phyloP scores from a whole-genome alignment of 2,797 vertebrate genomes.

The Pagetopsis macropterus region DNA sequence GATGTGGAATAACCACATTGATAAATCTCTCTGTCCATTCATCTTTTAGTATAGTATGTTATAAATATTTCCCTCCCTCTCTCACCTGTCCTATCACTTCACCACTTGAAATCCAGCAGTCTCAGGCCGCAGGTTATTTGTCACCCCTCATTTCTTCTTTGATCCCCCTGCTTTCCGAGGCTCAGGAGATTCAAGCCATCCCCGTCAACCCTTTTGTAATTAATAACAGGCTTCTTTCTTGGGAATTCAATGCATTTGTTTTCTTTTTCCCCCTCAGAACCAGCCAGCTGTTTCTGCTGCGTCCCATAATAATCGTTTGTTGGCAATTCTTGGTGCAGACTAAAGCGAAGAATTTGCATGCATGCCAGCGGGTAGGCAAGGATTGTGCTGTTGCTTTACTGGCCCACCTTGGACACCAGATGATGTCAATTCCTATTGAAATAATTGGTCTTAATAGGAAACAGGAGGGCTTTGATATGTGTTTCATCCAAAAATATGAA shows the following conservation, averaged over 20 bases:
- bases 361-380: slow-evolving; percentile 48
- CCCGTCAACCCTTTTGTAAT: slow-evolving; percentile 84
- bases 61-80: slow-evolving; percentile 12
- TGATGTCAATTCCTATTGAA: slow-evolving; percentile 66
- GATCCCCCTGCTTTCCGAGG: slow-evolving; percentile 80
- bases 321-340: slow-evolving; percentile 50
- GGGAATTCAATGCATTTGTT: slow-evolving; percentile 73
- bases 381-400: slow-evolving; percentile 42
- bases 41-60: slow-evolving; percentile 1
- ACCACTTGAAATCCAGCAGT: slow-evolving; percentile 61
- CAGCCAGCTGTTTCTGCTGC: slow-evolving; percentile 75
- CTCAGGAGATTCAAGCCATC: slow-evolving; percentile 79
- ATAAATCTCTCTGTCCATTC: slow-evolving; percentile 23
- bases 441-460: slow-evolving; percentile 61
- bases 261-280: slow-evolving; percentile 37
- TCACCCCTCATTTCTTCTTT: slow-evolving; percentile 80
- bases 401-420: slow-evolving; percentile 52
- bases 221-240: slow-evolving; percentile 85
- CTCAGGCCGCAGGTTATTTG: slow-evolving; percentile 74
- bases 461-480: slow-evolving; percentile 51
- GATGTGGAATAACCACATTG: slow-evolving; percentile 12
- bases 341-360: slow-evolving; percentile 50
- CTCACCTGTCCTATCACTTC: slow-evolving; percentile 37
- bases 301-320: slow-evolving; percentile 82
- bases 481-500: slow-evolving; percentile 58